phyloP scores from a whole-genome alignment of 1,140 invertebrate species.

The Ganaspis sp. region DNA sequence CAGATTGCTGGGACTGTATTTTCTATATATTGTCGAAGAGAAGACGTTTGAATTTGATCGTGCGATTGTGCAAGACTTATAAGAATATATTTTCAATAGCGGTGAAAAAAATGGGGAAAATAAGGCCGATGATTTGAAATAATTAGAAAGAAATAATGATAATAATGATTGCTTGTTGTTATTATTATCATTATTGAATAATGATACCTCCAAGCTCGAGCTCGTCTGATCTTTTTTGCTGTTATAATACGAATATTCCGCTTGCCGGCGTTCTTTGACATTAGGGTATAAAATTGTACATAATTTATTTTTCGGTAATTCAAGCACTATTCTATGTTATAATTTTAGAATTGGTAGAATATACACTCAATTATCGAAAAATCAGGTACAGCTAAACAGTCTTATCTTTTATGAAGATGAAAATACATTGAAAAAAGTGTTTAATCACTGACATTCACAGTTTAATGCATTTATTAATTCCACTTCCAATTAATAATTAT shows the following conservation, averaged over 20 bases:
- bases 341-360: constrained; percentile 17
- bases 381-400: constrained; percentile 6
- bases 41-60: background rate
- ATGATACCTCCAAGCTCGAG: constrained; percentile 26
- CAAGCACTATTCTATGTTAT: constrained; percentile 20
- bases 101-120: background rate
- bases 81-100: constrained; percentile 23
- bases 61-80: constrained; percentile 16
- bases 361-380: constrained; percentile 2
- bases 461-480: constrained; percentile 1
- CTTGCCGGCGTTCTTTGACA: constrained; percentile 24
- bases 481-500: constrained; percentile 5
- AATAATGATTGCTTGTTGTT: background rate
- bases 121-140: constrained; percentile 22
- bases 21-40: constrained; percentile 61
- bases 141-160: constrained; percentile 19
- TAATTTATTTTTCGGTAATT: constrained; percentile 31
- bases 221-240: constrained; percentile 21
- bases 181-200: constrained; percentile 9
- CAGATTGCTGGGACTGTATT: constrained; percentile 70
- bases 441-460: background rate
- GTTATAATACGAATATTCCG: constrained; percentile 15
- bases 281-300: constrained; percentile 27
- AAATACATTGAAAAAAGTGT: background rate
- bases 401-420: background rate